Evolutionary conservation across 2,888 invertebrate species (phyloP).

Genomic region (Pristionchus mayeri): DNA sequence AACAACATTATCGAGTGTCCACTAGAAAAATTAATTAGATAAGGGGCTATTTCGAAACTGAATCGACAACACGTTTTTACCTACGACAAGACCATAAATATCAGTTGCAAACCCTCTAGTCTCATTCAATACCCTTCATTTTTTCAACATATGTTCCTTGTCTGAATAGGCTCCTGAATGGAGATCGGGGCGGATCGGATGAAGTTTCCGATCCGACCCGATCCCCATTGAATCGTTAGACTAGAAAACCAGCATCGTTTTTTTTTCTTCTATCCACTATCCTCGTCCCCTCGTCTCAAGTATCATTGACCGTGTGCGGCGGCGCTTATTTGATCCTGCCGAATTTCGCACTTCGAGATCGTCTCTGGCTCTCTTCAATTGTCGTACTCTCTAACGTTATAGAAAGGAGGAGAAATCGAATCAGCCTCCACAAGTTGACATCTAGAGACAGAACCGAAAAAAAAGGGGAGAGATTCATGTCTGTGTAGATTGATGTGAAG

Average conservation of each 20-base stretch:
- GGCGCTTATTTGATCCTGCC: neutral
- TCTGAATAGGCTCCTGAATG: neutral
- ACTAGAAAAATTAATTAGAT: too few species aligned
- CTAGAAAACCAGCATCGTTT: conserved; percentile 27
- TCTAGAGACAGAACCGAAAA: neutral
- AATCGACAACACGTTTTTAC: too few species aligned
- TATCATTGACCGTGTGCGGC: conserved; percentile 14
- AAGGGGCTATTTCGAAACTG: too few species aligned
- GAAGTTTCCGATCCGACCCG: neutral
- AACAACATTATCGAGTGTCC: too few species aligned
- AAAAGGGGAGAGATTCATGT: neutral
- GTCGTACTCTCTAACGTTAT: too few species aligned
- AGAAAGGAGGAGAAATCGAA: too few species aligned
- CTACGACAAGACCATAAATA: too few species aligned
- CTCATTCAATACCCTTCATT: neutral
- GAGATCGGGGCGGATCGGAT: neutral
- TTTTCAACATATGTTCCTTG: neutral
- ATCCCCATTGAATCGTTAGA: conserved; percentile 11
- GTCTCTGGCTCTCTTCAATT: too few species aligned
- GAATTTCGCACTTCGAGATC: neutral
- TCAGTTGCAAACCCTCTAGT: too few species aligned
- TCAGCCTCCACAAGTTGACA: conserved; percentile 13
- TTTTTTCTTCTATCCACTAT: too few species aligned
- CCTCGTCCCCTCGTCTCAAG: conserved; percentile 28
- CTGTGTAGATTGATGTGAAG: neutral